phyloP scores from a whole-genome alignment of 2,113 vertebrate genomes.

The Tragelaphus buxtoni region DNA sequence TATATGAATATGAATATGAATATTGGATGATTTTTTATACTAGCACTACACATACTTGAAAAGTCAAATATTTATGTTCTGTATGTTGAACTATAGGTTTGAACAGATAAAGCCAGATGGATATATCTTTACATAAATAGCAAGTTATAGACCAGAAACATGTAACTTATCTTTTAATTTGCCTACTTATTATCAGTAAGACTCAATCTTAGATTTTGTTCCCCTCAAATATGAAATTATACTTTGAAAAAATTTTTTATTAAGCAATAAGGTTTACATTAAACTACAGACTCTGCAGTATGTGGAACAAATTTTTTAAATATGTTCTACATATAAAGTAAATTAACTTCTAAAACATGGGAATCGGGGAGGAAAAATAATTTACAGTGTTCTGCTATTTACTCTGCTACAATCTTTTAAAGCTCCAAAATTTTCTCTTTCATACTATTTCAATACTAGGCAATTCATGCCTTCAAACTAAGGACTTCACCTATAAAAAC shows the following conservation, averaged over 20 bases:
- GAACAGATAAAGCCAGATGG: background rate
- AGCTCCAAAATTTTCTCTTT: background rate
- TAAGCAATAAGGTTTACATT: conserved; percentile 24
- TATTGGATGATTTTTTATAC: background rate
- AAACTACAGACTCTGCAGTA: background rate
- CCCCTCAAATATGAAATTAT: background rate
- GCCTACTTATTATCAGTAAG: background rate
- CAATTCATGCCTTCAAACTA: background rate
- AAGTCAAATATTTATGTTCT: background rate
- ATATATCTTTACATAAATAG: background rate
- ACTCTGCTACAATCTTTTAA: background rate
- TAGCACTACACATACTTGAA: background rate
- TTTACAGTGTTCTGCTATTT: background rate
- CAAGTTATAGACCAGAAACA: background rate
- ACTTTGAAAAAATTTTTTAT: background rate
- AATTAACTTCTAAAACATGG: conserved; percentile 6
- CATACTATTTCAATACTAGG: background rate
- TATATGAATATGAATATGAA: background rate
- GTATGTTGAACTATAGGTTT: background rate
- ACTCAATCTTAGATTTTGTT: background rate
- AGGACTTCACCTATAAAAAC: background rate
- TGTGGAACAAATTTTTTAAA: background rate
- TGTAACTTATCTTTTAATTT: background rate
- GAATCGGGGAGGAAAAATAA: background rate
- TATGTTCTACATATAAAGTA: background rate